A percentile compares a stretch with the other conserved stretches of the same genome.
These are phyloP conservation scores for Drosophila tropicalis DNA, from an alignment of 1,140 invertebrate genomes.

Conservation along the genomic window DNA sequence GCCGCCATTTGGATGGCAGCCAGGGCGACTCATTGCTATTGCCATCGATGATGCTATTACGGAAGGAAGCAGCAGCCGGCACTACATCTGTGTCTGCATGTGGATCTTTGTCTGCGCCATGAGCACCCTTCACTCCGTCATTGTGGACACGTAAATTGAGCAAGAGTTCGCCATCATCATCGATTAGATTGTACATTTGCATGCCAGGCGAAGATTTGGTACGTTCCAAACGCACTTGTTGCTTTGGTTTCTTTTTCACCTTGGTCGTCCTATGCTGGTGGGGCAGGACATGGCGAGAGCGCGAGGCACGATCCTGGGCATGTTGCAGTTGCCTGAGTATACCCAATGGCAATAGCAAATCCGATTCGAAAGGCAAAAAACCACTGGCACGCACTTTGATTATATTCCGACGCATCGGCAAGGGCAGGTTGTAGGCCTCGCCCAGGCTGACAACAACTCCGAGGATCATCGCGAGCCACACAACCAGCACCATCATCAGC, in stretches of 20 bases:
- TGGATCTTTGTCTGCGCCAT: not conserved
- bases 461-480: conserved; percentile 18
- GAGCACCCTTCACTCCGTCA: conserved; percentile 12
- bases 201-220: conserved; percentile 31
- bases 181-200: conserved; percentile 70
- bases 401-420: conserved; percentile 47
- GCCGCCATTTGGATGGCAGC: conserved; percentile 66
- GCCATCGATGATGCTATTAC: conserved; percentile 5
- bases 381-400: conserved; percentile 70
- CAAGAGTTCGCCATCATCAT: conserved; percentile 67
- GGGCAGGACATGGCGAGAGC: conserved; percentile 6
- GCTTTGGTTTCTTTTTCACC: conserved; percentile 28
- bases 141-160: conserved; percentile 66
- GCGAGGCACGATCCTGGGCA: conserved; percentile 56
- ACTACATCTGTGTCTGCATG: conserved; percentile 4
- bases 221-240: conserved; percentile 61
- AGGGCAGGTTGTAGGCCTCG: conserved; percentile 1
- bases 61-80: not conserved
- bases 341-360: conserved; percentile 58
- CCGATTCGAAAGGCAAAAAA: conserved; percentile 68
- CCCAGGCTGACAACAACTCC: not conserved
- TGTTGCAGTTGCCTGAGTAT: conserved; percentile 57
- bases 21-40: conserved; percentile 39
- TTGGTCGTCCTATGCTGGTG: conserved; percentile 9
- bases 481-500: conserved; percentile 16